Base-by-base conservation (phyloP, 2,888 invertebrate species). In the Eulithis testata region DNA sequence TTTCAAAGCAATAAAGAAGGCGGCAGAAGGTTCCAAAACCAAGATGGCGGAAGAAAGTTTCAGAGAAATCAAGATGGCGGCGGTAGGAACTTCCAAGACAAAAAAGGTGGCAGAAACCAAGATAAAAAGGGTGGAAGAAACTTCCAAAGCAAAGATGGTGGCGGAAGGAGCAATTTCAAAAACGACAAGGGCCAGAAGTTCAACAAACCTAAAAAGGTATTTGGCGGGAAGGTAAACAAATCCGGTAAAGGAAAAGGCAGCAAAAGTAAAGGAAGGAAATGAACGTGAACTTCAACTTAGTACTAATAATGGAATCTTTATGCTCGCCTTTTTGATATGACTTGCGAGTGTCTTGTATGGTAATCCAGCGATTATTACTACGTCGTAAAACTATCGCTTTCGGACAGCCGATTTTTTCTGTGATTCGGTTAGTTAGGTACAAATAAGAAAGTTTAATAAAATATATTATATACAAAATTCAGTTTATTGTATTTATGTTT, bases 161-260 rank as follows among this genome's bases (percentile, higher is more conserved):
- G 72, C 0, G 53, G 59, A 7, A 68, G 55, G 2, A 74, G 73
- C 11, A 79, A 78, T 57, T 87, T 80, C 56, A 75, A 72, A 40
- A 65, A 36, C 31, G 66, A 67, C 21, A 56, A 59, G 9, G 55
- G 62, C 31, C 31, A 77, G 14, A 65, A 69, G 68, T 65, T 73
- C 62, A 49, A 81, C 14, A 89, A 87, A 72, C 74, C 80, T 2
- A 87, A 85, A 65, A 90, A 90, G 76, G 90, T 89, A 0, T 87
- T 89, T 67, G 90, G 90, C 3, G 87, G 90, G 0, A 91, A 90
- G 76, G 67, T 90, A n/a, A 90, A 88, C 63, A 86, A 86, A 74
- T 73, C 71, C 44, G 82, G 83, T 0, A 84, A 83, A 73, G 71
- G 61, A 60, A 75, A 64, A 72, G 76, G 45, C 37, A 70, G 73